Base-by-base conservation (phyloP, 92 coral and sea anemone genomes). In the Paragorgia papillata region DNA sequence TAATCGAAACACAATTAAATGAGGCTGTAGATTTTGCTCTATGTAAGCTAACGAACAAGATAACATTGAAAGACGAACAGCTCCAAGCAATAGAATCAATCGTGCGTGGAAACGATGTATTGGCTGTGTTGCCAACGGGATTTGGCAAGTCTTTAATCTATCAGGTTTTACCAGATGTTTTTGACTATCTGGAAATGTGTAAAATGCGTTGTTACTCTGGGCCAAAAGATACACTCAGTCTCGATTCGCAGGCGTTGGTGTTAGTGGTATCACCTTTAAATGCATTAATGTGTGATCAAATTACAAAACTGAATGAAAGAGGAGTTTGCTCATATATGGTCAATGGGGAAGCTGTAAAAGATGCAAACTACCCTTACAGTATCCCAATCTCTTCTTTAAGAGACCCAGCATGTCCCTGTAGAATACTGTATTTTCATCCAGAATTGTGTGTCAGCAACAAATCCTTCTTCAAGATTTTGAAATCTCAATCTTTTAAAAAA, bases 181-280 rank as follows among this genome's bases (percentile, higher is more conserved):
- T 30, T 34, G 15, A 27, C 29, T 59, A 3, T 27, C 15, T 59
- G 3, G 17, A 29, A 27, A 26, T 8, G 29, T 59, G 65, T 34
- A 19, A 3, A 34, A 59, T 27, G 30, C 17, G 33, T 59, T 59
- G n/a, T 34, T 30, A 59, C 33, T 21, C 17, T 59, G 33, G 29
- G n/a, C n/a, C n/a, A n/a, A n/a, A n/a, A n/a, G n/a, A n/a, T n/a
- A n/a, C n/a, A n/a, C n/a, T n/a, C n/a, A n/a, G n/a, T n/a, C n/a
- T n/a, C n/a, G n/a, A n/a, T 30, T 59, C 65, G 65, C 32, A 22
- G 1, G 22, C 65, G 19, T 1, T 29, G 15, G 44, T 62, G 28
- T 29, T 28, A n/a, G 80, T 86, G 19, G 65, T 86, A 3, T 85
- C 83, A 6, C 83, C 86, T 8, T 55, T 59, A 21, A 82, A 82